These are phyloP conservation scores for Speoplatyrhinus poulsoni DNA, from an alignment of 2,113 vertebrate genomes.

Conservation along the genomic window DNA sequence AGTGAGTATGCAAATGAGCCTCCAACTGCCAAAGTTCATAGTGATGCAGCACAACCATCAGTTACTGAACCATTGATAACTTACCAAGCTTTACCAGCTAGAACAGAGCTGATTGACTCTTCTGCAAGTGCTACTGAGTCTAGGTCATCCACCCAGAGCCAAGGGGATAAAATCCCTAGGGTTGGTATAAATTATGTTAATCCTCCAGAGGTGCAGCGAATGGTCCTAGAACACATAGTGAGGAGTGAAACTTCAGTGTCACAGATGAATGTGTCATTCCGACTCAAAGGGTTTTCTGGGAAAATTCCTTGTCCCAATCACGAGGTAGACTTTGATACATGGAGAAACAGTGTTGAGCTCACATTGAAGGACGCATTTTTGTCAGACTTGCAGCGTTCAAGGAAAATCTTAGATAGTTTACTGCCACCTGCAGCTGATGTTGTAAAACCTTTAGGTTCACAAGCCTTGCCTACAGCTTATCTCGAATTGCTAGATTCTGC, in stretches of 20 bases:
- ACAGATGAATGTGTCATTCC: slow-evolving; percentile 2
- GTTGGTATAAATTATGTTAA: background rate
- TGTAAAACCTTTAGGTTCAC: slow-evolving; percentile 16
- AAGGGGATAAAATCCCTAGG: background rate
- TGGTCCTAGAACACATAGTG: slow-evolving; percentile 29
- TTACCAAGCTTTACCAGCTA: background rate
- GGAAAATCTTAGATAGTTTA: slow-evolving; percentile 21
- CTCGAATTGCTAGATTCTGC: slow-evolving; percentile 27
- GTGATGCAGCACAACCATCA: background rate
- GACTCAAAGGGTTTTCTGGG: slow-evolving; percentile 27
- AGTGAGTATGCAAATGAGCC: too few relatives aligned
- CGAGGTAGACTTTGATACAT: slow-evolving; percentile 27
- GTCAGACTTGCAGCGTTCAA: slow-evolving; percentile 10
- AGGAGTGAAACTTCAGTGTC: slow-evolving; percentile 3
- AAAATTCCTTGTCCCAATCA: slow-evolving; percentile 15
- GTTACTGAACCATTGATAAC: background rate
- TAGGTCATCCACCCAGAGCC: background rate
- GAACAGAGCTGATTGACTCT: background rate
- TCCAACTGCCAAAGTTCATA: too few relatives aligned
- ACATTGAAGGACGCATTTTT: slow-evolving; percentile 14
- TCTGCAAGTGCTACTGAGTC: background rate
- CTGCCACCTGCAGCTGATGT: slow-evolving; percentile 20
- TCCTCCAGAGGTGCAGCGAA: slow-evolving; percentile 23
- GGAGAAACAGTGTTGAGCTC: slow-evolving; percentile 17
- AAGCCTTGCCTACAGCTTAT: slow-evolving; percentile 11